These are phyloP conservation scores for Beroe ovata DNA, from an alignment of 37 sponge, comb jelly and placozoan species.

Conservation along the genomic window DNA sequence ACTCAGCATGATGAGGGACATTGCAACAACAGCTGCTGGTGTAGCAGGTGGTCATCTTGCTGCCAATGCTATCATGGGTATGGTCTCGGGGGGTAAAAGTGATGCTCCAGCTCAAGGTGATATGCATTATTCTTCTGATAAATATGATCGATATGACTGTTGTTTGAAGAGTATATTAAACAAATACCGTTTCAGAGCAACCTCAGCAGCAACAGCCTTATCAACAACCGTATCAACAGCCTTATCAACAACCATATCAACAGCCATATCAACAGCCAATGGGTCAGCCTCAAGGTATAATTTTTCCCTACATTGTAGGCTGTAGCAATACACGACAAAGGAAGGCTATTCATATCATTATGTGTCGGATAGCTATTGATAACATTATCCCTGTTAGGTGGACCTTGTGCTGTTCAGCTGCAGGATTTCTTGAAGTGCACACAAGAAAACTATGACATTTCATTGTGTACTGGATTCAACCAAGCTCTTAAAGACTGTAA, in stretches of 20 bases:
- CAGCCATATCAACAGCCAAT: constrained; percentile 34
- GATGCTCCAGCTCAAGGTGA: not conserved
- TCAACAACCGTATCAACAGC: constrained; percentile 37
- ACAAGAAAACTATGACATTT: constrained; percentile 65
- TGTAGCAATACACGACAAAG: not conserved
- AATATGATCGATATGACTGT: no score
- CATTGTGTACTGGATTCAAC: constrained; percentile 68
- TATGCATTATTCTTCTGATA: no score
- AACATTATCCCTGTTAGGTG: no score
- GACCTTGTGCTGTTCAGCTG: constrained; percentile 66
- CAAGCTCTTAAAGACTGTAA: constrained; percentile 69
- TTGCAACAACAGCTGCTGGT: constrained; percentile 65
- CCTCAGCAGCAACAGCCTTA: not conserved
- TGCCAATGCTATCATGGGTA: constrained; percentile 67
- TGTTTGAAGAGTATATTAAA: no score
- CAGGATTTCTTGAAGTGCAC: constrained; percentile 69
- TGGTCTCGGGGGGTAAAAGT: constrained; percentile 11
- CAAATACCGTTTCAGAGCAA: not conserved
- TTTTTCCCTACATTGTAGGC: no score
- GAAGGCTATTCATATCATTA: not conserved
- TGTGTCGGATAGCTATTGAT: no score
- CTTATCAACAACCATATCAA: constrained; percentile 42
- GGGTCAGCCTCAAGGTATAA: not conserved
- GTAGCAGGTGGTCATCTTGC: constrained; percentile 65
- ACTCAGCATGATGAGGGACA: constrained; percentile 62